Evolutionary conservation across 1,140 invertebrate species (phyloP).

Genomic region (Drosophila dunni): DNA sequence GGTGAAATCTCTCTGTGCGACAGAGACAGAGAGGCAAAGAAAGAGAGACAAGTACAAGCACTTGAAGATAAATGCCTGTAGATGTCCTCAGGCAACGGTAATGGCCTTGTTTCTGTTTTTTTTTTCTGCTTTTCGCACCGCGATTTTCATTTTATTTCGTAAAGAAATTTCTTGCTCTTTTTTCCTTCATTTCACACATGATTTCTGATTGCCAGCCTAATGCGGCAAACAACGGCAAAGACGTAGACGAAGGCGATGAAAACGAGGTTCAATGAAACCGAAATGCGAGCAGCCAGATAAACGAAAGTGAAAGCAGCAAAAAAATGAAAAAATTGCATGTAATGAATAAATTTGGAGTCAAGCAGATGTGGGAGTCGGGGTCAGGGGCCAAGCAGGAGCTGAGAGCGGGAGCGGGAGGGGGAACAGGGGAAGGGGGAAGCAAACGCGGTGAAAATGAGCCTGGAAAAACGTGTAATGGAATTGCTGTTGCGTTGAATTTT

Average conservation of each 20-base stretch:
- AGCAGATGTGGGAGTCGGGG: slow-evolving; percentile 6
- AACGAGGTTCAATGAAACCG: slow-evolving; percentile 48
- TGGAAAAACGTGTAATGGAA: slow-evolving; percentile 77
- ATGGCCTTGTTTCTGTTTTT: slow-evolving; percentile 54
- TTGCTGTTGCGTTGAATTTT: slow-evolving; percentile 81
- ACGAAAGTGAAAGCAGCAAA: slow-evolving; percentile 74
- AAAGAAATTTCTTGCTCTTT: slow-evolving; percentile 35
- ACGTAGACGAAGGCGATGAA: not conserved
- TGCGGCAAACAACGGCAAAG: slow-evolving; percentile 43
- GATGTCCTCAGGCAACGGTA: slow-evolving; percentile 34
- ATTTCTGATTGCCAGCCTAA: slow-evolving; percentile 83
- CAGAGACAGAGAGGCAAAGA: slow-evolving; percentile 11
- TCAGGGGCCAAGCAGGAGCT: not conserved
- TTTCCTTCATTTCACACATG: slow-evolving; percentile 81
- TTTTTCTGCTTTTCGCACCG: slow-evolving; percentile 50
- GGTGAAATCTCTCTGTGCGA: not conserved
- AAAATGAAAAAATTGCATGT: slow-evolving; percentile 76
- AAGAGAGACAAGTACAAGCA: slow-evolving; percentile 10
- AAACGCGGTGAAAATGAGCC: slow-evolving; percentile 79
- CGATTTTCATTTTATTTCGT: slow-evolving; percentile 79
- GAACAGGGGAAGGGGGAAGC: not conserved
- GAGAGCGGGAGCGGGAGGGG: not conserved
- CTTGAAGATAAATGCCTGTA: slow-evolving; percentile 50
- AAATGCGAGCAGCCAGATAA: slow-evolving; percentile 63
- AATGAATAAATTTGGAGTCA: slow-evolving; percentile 78